Evolutionary conservation across 2,113 vertebrate species (phyloP).

Genomic region (Thunnus maccoyii): DNA sequence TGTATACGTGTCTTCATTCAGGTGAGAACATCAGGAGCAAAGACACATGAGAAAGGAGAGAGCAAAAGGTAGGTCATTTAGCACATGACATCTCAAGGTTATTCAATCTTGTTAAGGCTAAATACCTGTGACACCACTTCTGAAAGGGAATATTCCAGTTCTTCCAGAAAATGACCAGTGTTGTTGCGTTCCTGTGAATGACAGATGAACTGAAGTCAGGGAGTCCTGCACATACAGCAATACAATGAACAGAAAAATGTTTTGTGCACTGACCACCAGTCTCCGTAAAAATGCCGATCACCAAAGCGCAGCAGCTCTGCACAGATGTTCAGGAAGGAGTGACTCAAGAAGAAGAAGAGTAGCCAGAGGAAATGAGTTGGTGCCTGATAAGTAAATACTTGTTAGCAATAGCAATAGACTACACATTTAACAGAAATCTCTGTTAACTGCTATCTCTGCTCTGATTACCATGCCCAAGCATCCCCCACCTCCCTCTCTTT

Average conservation of each 20-base stretch:
- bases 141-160: conserved; percentile 63
- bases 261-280: conserved; percentile 55
- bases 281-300: conserved; percentile 73
- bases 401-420: background rate
- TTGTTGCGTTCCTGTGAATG: conserved; percentile 65
- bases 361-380: conserved; percentile 78
- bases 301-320: conserved; percentile 76
- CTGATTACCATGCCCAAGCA: background rate
- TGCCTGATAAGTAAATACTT: conserved; percentile 45
- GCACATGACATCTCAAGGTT: background rate
- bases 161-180: conserved; percentile 59
- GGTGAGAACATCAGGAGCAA: background rate
- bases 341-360: conserved; percentile 73
- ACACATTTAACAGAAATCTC: background rate
- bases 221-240: background rate
- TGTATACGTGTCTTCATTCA: conserved; percentile 58
- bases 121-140: conserved; percentile 63
- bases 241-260: background rate
- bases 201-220: background rate
- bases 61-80: background rate
- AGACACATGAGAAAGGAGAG: background rate
- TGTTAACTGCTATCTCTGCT: background rate
- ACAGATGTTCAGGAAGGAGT: conserved; percentile 71
- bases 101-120: background rate
- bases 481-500: background rate